phyloP scores from a whole-genome alignment of 2,113 vertebrate genomes.

The Pelodiscus sinensis region DNA sequence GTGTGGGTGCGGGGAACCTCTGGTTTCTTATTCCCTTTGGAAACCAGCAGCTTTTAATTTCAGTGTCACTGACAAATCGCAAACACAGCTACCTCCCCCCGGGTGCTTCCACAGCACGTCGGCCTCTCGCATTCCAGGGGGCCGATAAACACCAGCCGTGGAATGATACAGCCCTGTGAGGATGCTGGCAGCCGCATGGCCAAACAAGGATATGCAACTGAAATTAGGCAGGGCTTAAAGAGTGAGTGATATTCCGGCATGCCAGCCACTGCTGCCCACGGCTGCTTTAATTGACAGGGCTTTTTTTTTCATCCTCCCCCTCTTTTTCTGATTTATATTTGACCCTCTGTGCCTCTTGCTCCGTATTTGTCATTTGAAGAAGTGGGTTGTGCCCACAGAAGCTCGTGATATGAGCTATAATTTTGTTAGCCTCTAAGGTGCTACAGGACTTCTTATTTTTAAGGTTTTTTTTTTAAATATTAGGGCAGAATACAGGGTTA shows the following conservation, averaged over 20 bases:
- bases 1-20: background rate
- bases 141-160: slow-evolving; percentile 2
- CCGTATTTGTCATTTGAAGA: too few relatives aligned
- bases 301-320: too few relatives aligned
- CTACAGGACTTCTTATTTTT: too few relatives aligned
- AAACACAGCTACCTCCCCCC: background rate
- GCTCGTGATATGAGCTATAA: too few relatives aligned
- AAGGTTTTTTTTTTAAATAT: too few relatives aligned
- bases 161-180: background rate
- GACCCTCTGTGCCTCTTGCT: too few relatives aligned
- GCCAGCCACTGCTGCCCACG: background rate
- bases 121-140: background rate
- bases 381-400: too few relatives aligned
- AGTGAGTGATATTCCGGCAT: background rate
- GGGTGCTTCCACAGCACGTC: background rate
- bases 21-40: background rate
- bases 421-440: too few relatives aligned
- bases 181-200: background rate
- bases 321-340: too few relatives aligned
- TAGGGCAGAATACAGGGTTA: background rate
- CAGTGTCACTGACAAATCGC: background rate
- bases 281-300: too few relatives aligned
- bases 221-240: accelerated
- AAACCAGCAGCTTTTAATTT: background rate
- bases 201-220: background rate